Evolutionary conservation across 2,888 invertebrate species (phyloP).

Genomic region (Congeria kusceri): DNA sequence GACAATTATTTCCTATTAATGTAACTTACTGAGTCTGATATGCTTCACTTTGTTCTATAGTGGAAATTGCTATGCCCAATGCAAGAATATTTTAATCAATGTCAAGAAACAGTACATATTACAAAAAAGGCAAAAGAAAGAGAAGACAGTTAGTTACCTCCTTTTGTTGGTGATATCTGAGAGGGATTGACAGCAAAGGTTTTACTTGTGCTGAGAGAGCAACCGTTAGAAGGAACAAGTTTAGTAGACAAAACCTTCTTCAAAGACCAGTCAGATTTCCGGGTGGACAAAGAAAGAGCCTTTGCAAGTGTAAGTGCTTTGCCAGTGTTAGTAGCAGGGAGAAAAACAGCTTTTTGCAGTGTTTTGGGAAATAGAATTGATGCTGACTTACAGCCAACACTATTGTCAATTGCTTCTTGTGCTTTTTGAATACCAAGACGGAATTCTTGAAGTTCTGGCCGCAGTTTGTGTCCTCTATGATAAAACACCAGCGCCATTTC

Average conservation of each 20-base stretch:
- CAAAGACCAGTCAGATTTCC: conserved; percentile 61
- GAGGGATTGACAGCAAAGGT: not conserved
- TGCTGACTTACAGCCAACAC: conserved; percentile 89
- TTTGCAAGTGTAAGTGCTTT: not conserved
- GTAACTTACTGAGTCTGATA: too few relatives aligned
- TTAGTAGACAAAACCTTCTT: conserved; percentile 34
- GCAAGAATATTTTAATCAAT: too few relatives aligned
- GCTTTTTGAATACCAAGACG: conserved; percentile 95
- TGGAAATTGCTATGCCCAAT: too few relatives aligned
- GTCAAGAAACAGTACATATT: too few relatives aligned
- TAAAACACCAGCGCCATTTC: conserved; percentile 97
- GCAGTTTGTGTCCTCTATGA: conserved; percentile 93
- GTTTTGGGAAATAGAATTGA: conserved; percentile 32
- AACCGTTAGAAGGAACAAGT: not conserved
- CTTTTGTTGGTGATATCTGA: not conserved
- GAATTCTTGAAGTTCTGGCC: conserved; percentile 92
- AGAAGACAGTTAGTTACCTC: not conserved
- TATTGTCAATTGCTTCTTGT: conserved; percentile 97
- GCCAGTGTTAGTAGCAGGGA: not conserved
- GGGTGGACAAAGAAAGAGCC: not conserved
- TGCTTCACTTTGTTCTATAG: too few relatives aligned
- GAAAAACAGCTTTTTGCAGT: conserved; percentile 4
- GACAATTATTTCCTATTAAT: too few relatives aligned
- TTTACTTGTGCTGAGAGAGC: not conserved
- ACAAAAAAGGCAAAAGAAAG: conserved; percentile 3